Conservation (phyloP, 35 echinoderm and acorn worm genomes). For the Heliocidaris erythrogramma region DNA sequence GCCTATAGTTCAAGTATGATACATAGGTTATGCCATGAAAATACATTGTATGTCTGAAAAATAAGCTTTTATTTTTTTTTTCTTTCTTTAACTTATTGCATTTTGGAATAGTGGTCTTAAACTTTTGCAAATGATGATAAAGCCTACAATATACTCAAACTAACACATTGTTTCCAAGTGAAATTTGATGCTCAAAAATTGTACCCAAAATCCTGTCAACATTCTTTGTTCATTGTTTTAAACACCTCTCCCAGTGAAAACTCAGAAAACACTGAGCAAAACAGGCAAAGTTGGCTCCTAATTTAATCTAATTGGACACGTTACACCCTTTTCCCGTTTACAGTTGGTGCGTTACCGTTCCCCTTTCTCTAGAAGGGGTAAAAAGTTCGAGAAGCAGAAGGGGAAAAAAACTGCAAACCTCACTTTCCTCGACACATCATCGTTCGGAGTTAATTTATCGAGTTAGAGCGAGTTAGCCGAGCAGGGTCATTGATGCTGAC, state of each 20-base stretch:
- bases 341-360: constrained; percentile 11
- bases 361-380: neutral
- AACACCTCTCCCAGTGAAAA: neutral
- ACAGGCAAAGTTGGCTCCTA: neutral
- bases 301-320: constrained; percentile 40
- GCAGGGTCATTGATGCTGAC: constrained; percentile 23
- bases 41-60: too few relatives aligned
- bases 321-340: constrained; percentile 42
- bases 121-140: too few relatives aligned
- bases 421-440: neutral
- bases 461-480: constrained; percentile 7
- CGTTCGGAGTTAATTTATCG: neutral
- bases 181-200: too few relatives aligned
- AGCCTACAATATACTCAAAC: too few relatives aligned
- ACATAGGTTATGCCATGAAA: too few relatives aligned
- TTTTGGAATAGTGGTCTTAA: too few relatives aligned
- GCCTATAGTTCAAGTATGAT: too few relatives aligned
- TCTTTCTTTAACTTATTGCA: too few relatives aligned
- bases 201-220: neutral
- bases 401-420: neutral
- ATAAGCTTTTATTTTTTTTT: too few relatives aligned
- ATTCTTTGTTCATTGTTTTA: neutral
- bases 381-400: neutral
- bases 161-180: too few relatives aligned
- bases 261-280: neutral